Evolutionary conservation across 1,140 invertebrate genomes (phyloP), one percentile per base, ranked within the genome.

Genomic region (Drosophila erecta): DNA sequence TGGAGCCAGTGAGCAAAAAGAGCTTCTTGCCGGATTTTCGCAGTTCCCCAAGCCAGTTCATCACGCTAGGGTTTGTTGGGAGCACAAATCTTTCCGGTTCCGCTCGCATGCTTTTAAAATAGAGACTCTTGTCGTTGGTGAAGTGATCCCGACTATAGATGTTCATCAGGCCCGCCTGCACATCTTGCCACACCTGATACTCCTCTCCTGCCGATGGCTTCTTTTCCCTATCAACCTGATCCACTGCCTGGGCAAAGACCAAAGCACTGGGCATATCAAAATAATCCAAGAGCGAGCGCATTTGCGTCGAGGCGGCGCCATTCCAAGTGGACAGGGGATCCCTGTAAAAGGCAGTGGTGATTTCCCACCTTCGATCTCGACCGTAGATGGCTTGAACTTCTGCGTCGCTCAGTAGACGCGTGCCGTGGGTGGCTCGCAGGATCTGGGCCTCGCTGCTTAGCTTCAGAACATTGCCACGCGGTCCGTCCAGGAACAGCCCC

Each of bases 1-100:
- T 94, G 0, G 96, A 96, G 11, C 96, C 96, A 22, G 96, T 97
- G n/a, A 97, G 93, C 5, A 97, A 91, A 91, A 96, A 97, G 11
- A 94, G 92, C 55, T 94, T 93, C 61, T 95, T 95, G 7, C 93
- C 93, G 53, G 94, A 91, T 55, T 93, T 93, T 35, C 91, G 92
- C 24, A 94, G 60, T 17, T 73, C 41, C 61, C 92, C 90, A 2
- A 97, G 92, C 96, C 96, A 97, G 2, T 94, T 79, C 10, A 95
- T 92, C 3, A 96, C 93, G 35, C 93, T 91, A 3, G 87, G 51
- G 61, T 93, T 94, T 75, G 95, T 95, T 78, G 93, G 93, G 7
- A 95, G 93, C 11, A 96, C 92, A 91, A 95, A 97, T 73, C 94
- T 94, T 1, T 93, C 91, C 1, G 95, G 95, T 66, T 95, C 90